Evolutionary conservation across 2,797 vertebrate species (phyloP), one percentile per base, ranked within the genome.

Genomic region (Macropus fuliginosus): DNA sequence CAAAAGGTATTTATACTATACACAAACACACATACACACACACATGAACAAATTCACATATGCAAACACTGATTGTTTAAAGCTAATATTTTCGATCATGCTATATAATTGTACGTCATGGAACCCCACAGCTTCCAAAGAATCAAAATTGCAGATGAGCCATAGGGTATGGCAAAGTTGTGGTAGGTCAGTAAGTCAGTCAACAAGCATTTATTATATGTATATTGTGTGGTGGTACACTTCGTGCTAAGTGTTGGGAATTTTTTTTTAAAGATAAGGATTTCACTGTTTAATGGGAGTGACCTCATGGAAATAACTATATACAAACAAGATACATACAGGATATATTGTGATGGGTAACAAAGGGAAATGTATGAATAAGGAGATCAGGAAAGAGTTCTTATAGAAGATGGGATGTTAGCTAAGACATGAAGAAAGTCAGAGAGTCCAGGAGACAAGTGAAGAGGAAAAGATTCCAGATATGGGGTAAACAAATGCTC

Each of bases 31-130:
- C 4, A 66, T n/a, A 74, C n/a, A 55, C 55, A 55, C 55, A 56
- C 5, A 24, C 21, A 4, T 5, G 18, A 21, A 56, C 5, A 6
- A 3, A 52, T 52, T 52, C 6, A 74, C 0, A 1, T 10, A 59
- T 12, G 29, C 8, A 46, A 8, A 81, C 18, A 81, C 5, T 8
- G 6, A 21, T 24, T 46, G 9, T 81, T 46, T 46, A 81, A 3
- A 1, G 8, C 16, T 16, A 21, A 21, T 74, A 74, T 74, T 74
- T 74, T 18, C 16, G 21, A 74, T n/a, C 31, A 66, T 66, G 13
- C 12, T 16, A 16, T 21, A 18, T 46, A 21, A 28, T 21, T 74
- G 66, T 40, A 74, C 21, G 21, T 21, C 34, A 74, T 74, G n/a
- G n/a, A 40, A 40, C 5, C 40, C 14, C 5, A 74, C n/a, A 74